phyloP scores from a whole-genome alignment of 2,888 invertebrate species.

The Microplitis deprimator region DNA sequence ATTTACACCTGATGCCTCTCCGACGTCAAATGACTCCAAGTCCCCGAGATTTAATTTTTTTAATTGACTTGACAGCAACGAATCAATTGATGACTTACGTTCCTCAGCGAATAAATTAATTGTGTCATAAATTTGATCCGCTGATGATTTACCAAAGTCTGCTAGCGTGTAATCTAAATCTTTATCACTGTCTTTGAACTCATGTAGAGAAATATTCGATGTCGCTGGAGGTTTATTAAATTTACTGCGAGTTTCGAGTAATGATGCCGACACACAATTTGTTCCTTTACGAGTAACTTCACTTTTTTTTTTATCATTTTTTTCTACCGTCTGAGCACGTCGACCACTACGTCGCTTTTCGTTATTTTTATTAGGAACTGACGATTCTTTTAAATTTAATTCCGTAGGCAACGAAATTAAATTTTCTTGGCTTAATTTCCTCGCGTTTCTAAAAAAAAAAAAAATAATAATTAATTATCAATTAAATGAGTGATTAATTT shows the following conservation, averaged over 20 bases:
- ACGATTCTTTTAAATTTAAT: conserved; percentile 24
- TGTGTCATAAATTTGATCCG: neutral
- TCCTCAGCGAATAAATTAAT: neutral
- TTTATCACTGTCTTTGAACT: neutral
- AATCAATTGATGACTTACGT: conserved; percentile 31
- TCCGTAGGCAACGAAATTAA: conserved; percentile 43
- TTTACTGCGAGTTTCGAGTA: conserved; percentile 31
- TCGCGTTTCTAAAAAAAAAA: conserved; percentile 49
- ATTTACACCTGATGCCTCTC: neutral
- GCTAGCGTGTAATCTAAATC: neutral
- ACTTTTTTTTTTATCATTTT: conserved; percentile 10
- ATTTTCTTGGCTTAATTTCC: conserved; percentile 52
- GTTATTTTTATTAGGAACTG: conserved; percentile 5
- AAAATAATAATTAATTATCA: conserved; percentile 4
- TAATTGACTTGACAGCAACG: conserved; percentile 8
- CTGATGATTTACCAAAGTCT: neutral
- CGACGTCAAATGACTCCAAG: neutral
- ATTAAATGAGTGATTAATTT: neutral
- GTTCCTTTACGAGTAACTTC: conserved; percentile 9
- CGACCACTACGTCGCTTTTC: conserved; percentile 18
- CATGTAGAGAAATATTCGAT: neutral
- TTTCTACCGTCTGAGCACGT: conserved; percentile 12
- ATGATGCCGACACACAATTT: conserved; percentile 10
- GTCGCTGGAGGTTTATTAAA: conserved; percentile 14
- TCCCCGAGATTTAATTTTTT: conserved; percentile 7